Conservation (phyloP, 2,888 invertebrate genomes). For the Drosophila phalerata region DNA sequence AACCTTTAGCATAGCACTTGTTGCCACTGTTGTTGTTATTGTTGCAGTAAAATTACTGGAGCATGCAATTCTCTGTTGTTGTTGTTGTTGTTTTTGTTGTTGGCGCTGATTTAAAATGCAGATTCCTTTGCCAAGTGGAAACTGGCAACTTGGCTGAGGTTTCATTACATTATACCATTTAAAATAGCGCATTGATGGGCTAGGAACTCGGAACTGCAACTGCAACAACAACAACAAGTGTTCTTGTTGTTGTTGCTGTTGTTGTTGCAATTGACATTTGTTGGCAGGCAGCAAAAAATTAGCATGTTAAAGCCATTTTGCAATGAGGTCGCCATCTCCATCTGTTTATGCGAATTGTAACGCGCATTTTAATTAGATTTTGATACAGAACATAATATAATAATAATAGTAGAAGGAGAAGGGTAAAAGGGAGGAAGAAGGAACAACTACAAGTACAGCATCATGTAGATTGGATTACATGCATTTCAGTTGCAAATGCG, state of each 20-base stretch:
- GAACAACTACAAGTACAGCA: background rate
- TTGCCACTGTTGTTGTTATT: conserved; percentile 44
- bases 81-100: conserved; percentile 37
- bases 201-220: conserved; percentile 28
- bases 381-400: conserved; percentile 20
- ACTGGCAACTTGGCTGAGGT: conserved; percentile 40
- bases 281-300: conserved; percentile 44
- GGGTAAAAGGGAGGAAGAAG: background rate
- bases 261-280: conserved; percentile 44
- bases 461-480: conserved; percentile 26
- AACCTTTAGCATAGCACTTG: conserved; percentile 54
- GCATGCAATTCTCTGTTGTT: conserved; percentile 62
- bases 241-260: conserved; percentile 5
- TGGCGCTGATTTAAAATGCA: conserved; percentile 71
- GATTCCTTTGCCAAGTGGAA: conserved; percentile 62
- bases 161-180: conserved; percentile 55
- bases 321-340: conserved; percentile 53
- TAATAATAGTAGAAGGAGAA: background rate
- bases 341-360: conserved; percentile 63
- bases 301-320: conserved; percentile 63
- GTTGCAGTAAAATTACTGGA: conserved; percentile 64
- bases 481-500: conserved; percentile 2
- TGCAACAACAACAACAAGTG: background rate
- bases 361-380: conserved; percentile 75
- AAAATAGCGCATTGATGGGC: conserved; percentile 63